These are phyloP conservation scores for Notolabrus celidotus DNA, from an alignment of 2,797 vertebrate genomes.

Conservation along the genomic window DNA sequence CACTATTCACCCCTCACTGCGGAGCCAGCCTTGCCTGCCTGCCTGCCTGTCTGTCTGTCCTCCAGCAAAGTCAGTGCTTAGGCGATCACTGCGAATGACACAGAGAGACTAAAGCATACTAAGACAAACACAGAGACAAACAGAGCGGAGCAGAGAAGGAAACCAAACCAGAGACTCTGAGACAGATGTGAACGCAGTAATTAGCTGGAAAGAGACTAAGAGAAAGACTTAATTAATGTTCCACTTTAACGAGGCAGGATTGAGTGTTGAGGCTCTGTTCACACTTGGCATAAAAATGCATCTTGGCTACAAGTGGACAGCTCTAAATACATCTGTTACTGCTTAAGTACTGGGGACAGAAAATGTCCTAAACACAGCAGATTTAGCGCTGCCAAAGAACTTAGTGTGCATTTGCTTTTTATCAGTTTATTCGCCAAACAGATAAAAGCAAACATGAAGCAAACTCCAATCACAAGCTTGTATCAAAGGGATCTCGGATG, in stretches of 20 bases:
- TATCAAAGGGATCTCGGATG: constrained; percentile 42
- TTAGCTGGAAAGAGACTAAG: constrained; percentile 55
- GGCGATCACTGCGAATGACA: constrained; percentile 73
- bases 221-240: constrained; percentile 62
- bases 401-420: constrained; percentile 32
- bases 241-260: constrained; percentile 60
- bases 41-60: constrained; percentile 63
- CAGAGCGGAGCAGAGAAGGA: constrained; percentile 53
- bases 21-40: constrained; percentile 73
- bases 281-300: constrained; percentile 74
- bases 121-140: constrained; percentile 62
- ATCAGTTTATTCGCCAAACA: constrained; percentile 30
- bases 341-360: constrained; percentile 35
- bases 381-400: constrained; percentile 56
- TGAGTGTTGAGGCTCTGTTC: constrained; percentile 57
- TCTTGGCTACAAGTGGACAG: constrained; percentile 49
- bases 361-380: constrained; percentile 41
- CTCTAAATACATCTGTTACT: constrained; percentile 53
- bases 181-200: constrained; percentile 54
- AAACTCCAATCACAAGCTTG: constrained; percentile 29
- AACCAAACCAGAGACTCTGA: constrained; percentile 71
- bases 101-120: constrained; percentile 63
- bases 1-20: constrained; percentile 68
- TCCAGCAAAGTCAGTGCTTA: constrained; percentile 77
- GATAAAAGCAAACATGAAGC: constrained; percentile 29